Conservation (phyloP, 1,140 invertebrate species). For the Carposina sasakii region DNA sequence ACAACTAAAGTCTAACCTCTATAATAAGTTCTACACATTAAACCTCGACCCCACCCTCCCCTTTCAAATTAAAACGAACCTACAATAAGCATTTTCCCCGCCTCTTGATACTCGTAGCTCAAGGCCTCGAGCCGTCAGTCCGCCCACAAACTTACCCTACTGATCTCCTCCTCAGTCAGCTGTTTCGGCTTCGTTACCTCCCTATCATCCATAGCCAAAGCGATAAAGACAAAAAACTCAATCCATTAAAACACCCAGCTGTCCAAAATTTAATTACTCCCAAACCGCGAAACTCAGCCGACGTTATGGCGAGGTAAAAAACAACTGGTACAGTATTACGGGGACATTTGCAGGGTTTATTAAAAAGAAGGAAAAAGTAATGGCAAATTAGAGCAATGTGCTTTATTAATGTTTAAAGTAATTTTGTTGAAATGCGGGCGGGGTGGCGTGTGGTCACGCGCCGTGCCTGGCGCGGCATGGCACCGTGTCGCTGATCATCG, state of each 20-base stretch:
- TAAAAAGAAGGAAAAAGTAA: constrained; percentile 67
- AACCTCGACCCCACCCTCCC: no score
- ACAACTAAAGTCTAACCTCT: neutral
- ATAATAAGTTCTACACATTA: neutral
- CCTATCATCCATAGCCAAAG: constrained; percentile 33
- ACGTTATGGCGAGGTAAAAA: constrained; percentile 57
- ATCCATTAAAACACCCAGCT: constrained; percentile 23
- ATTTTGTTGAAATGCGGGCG: constrained; percentile 55
- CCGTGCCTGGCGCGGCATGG: constrained; percentile 31
- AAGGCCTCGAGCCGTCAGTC: no score
- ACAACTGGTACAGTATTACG: constrained; percentile 65
- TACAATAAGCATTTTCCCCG: no score
- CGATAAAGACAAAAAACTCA: neutral
- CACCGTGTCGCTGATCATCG: neutral
- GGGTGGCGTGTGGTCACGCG: constrained; percentile 44
- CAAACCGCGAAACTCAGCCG: constrained; percentile 44
- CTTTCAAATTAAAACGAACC: no score
- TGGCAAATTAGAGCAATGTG: constrained; percentile 67
- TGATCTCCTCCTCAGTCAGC: constrained; percentile 58
- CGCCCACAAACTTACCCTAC: constrained; percentile 41
- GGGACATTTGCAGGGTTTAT: constrained; percentile 55
- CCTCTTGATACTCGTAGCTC: no score
- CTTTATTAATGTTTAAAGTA: constrained; percentile 69
- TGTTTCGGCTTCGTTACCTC: constrained; percentile 32
- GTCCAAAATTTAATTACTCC: constrained; percentile 21